Percentiles rank a stretch among this genome's conserved stretches.
These are phyloP conservation scores for Andricus curvator DNA, from an alignment of 2,888 invertebrate genomes.

Conservation along the genomic window DNA sequence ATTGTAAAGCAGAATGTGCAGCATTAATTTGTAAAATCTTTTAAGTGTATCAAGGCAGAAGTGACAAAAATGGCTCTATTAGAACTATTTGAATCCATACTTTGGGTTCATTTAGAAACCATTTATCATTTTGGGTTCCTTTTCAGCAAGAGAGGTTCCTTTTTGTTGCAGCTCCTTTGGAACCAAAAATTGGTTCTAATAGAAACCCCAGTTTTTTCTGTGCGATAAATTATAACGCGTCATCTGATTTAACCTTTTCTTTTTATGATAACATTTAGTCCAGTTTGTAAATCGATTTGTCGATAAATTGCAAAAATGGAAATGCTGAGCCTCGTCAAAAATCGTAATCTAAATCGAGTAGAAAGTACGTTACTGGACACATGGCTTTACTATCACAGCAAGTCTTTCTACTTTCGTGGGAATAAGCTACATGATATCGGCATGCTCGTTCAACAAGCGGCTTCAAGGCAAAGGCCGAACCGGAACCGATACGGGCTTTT, in stretches of 20 bases:
- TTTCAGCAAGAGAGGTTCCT: too few relatives aligned
- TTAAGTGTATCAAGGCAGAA: too few relatives aligned
- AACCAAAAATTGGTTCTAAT: too few relatives aligned
- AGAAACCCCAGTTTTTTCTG: too few relatives aligned
- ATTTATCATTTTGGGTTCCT: too few relatives aligned
- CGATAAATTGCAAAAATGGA: neutral
- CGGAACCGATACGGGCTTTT: conserved; percentile 8
- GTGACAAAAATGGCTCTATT: too few relatives aligned
- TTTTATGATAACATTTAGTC: neutral
- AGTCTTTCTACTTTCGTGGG: conserved; percentile 30
- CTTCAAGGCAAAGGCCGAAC: neutral
- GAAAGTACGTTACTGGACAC: conserved; percentile 10
- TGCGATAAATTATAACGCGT: neutral
- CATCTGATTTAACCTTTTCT: neutral
- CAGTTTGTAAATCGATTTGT: conserved; percentile 1
- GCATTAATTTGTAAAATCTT: too few relatives aligned
- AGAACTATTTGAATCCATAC: too few relatives aligned
- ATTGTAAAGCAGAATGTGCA: too few relatives aligned
- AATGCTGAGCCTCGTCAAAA: neutral
- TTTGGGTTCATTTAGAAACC: too few relatives aligned
- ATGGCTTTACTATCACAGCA: conserved; percentile 11
- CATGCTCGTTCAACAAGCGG: neutral
- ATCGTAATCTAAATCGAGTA: conserved; percentile 7
- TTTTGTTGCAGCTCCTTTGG: too few relatives aligned
- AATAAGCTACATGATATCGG: neutral